Evolutionary conservation across 1,140 invertebrate species (phyloP).

Genomic region (Bombus difficillimus): DNA sequence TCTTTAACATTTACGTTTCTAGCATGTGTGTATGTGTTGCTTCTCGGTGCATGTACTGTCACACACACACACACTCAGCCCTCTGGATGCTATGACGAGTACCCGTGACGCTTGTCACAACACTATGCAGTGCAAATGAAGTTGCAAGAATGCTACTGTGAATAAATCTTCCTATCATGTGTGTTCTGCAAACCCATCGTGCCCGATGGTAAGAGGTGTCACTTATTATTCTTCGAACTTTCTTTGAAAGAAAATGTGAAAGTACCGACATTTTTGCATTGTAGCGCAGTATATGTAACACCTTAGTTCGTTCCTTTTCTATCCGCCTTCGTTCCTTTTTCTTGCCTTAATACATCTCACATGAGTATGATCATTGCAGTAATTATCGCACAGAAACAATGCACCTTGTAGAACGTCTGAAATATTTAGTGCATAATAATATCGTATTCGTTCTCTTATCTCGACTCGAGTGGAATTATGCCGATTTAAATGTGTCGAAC

Average conservation of each 20-base stretch:
- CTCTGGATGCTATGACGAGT: constrained; percentile 72
- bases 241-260: not conserved
- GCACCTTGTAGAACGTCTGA: constrained; percentile 9
- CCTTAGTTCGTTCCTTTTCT: not conserved
- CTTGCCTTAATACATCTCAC: not conserved
- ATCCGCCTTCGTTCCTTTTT: not conserved
- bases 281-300: constrained; percentile 30
- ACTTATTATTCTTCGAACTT: constrained; percentile 46
- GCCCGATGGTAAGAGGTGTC: constrained; percentile 77
- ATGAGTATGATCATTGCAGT: not conserved
- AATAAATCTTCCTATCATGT: constrained; percentile 68
- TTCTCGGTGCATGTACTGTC: constrained; percentile 77
- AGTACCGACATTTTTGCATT: constrained; percentile 2
- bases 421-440: constrained; percentile 23
- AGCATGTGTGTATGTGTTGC: constrained; percentile 78
- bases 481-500: too few relatives aligned
- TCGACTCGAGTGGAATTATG: not conserved
- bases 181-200: constrained; percentile 71
- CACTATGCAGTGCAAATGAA: constrained; percentile 66
- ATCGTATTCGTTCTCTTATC: not conserved
- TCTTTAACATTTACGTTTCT: constrained; percentile 72
- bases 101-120: constrained; percentile 72
- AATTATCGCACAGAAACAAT: not conserved
- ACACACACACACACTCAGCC: constrained; percentile 68
- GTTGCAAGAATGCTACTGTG: constrained; percentile 70